Conservation (phyloP, 2,113 vertebrate genomes). For the Dromiciops gliroides region DNA sequence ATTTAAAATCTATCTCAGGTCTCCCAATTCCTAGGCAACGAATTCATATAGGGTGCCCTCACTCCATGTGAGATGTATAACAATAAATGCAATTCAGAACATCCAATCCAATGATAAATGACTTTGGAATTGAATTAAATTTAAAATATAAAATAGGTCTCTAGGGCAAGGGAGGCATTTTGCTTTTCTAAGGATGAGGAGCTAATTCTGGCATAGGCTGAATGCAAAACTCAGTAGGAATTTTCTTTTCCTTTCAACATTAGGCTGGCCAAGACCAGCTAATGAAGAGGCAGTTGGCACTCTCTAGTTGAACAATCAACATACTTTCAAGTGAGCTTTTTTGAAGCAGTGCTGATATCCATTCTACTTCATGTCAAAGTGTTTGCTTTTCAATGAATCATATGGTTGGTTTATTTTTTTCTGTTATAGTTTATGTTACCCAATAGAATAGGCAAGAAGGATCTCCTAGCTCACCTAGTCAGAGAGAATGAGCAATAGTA, state of each 20-base stretch:
- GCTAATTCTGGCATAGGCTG: not conserved
- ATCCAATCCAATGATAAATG: not conserved
- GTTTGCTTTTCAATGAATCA: slow-evolving; percentile 14
- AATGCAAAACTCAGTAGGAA: not conserved
- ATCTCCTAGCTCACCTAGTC: not conserved
- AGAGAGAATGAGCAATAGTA: slow-evolving; percentile 3
- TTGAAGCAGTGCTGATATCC: not conserved
- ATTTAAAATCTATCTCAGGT: not conserved
- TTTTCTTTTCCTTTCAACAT: not conserved
- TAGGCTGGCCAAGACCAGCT: not conserved
- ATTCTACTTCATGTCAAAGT: slow-evolving; percentile 5
- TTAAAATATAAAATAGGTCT: not conserved
- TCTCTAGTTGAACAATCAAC: not conserved
- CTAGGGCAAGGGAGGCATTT: not conserved
- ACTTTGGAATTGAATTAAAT: not conserved
- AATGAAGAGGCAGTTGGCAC: not conserved
- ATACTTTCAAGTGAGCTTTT: slow-evolving; percentile 5
- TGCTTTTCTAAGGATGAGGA: not conserved
- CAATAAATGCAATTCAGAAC: not conserved
- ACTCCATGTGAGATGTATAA: not conserved
- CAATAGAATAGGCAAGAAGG: not conserved
- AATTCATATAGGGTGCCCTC: not conserved
- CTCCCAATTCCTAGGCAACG: not conserved
- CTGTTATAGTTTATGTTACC: slow-evolving; percentile 16
- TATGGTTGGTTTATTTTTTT: slow-evolving; percentile 7